Percentiles rank a stretch among this genome's conserved stretches.
These are phyloP conservation scores for Stercorarius parasiticus DNA, from an alignment of 2,113 vertebrate species.

Conservation along the genomic window DNA sequence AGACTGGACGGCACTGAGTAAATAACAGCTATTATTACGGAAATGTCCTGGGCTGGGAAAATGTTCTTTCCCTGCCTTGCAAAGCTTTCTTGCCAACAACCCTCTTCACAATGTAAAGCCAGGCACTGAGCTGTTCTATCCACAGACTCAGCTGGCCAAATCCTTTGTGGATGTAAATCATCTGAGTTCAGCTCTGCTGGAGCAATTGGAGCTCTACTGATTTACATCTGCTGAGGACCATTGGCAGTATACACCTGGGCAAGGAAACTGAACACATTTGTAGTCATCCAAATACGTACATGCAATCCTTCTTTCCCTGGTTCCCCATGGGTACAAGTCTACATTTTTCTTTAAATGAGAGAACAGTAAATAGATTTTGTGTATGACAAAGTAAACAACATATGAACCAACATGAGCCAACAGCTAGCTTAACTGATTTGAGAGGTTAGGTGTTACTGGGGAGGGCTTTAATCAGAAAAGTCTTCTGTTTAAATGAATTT, in stretches of 20 bases:
- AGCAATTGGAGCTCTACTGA: neutral
- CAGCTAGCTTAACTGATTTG: neutral
- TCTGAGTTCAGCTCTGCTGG: neutral
- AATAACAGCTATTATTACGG: slow-evolving; percentile 13
- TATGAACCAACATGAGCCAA: neutral
- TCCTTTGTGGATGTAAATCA: neutral
- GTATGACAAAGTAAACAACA: neutral
- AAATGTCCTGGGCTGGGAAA: neutral
- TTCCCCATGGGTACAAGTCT: neutral
- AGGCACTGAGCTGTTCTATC: neutral
- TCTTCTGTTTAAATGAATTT: neutral
- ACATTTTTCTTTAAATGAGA: neutral
- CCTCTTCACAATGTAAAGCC: neutral
- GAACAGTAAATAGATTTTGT: neutral
- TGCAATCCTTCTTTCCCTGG: neutral
- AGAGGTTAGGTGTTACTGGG: neutral
- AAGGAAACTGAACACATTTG: neutral
- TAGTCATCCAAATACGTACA: neutral
- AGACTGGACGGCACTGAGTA: neutral
- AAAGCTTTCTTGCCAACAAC: neutral
- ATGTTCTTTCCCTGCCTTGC: neutral
- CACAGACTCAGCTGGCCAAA: neutral
- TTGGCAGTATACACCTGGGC: neutral
- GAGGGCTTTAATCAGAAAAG: neutral
- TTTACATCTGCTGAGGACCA: neutral